Evolutionary conservation across 2,888 invertebrate species (phyloP).

Genomic region (Lumbricus terrestris): DNA sequence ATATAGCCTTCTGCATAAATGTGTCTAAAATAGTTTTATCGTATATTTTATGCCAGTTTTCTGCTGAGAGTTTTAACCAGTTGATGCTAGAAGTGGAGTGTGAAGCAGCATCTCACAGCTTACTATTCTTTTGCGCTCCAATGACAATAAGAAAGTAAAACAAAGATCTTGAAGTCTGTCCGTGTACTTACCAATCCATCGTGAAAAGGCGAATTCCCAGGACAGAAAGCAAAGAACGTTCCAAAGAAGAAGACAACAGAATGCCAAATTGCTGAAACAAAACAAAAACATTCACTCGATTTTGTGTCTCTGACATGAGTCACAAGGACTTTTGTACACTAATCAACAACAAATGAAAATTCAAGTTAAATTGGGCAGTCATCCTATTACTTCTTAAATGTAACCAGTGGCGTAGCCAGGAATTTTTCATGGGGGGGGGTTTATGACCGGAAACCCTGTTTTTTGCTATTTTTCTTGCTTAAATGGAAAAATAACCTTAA

Average conservation of each 20-base stretch:
- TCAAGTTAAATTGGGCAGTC: too few species aligned
- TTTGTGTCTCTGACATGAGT: neutral
- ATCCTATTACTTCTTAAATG: too few species aligned
- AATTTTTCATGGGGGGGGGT: too few species aligned
- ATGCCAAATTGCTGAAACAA: conserved; percentile 59
- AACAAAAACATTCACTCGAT: neutral
- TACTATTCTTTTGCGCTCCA: neutral
- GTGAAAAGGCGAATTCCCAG: conserved; percentile 42
- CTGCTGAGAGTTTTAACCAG: too few species aligned
- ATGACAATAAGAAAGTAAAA: neutral
- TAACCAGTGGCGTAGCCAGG: too few species aligned
- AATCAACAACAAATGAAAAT: neutral
- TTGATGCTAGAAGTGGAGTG: neutral
- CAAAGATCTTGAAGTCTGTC: neutral
- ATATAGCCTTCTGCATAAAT: neutral
- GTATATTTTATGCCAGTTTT: too few species aligned
- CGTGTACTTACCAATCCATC: conserved; percentile 46
- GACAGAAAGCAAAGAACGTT: conserved; percentile 43
- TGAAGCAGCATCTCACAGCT: neutral
- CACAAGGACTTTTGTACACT: neutral
- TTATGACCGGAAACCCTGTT: too few species aligned
- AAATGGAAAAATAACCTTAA: too few species aligned
- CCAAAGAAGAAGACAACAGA: conserved; percentile 56
- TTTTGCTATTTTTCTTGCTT: too few species aligned
- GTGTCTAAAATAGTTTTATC: neutral